These are phyloP conservation scores for Galerucella calmariensis DNA, from an alignment of 2,888 invertebrate genomes.

Conservation along the genomic window DNA sequence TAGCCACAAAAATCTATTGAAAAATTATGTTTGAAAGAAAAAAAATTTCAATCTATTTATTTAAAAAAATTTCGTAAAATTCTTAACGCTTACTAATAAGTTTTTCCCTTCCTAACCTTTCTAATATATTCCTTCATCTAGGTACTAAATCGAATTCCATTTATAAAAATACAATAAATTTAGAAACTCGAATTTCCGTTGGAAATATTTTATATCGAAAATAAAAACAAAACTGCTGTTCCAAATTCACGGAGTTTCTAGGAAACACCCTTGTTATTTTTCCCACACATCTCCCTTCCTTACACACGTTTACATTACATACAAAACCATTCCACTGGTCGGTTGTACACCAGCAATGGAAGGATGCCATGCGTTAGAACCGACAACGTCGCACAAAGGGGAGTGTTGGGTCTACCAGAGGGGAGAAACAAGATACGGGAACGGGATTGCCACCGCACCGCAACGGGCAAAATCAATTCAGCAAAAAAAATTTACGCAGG, in stretches of 20 bases:
- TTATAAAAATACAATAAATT: not conserved
- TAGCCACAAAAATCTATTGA: no score
- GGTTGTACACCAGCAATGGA: slow-evolving; percentile 58
- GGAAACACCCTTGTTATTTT: not conserved
- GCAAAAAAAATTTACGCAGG: slow-evolving; percentile 38
- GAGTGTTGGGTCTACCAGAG: slow-evolving; percentile 42
- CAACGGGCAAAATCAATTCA: slow-evolving; percentile 51
- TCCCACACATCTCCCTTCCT: not conserved
- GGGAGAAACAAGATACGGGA: slow-evolving; percentile 52
- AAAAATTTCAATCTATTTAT: no score
- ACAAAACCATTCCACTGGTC: slow-evolving; percentile 51
- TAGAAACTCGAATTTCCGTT: not conserved
- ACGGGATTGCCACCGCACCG: slow-evolving; percentile 53
- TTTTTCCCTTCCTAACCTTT: no score
- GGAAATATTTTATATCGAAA: not conserved
- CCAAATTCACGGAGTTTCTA: not conserved
- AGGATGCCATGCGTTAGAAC: slow-evolving; percentile 54
- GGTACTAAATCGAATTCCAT: not conserved
- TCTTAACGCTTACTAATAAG: no score
- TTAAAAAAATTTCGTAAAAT: no score
- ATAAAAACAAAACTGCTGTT: not conserved
- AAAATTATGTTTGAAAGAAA: no score
- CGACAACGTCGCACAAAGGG: slow-evolving; percentile 56
- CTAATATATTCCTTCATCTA: no score
- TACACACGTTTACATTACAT: not conserved